These are phyloP conservation scores for Drosophila gaucha DNA, from an alignment of 2,888 invertebrate genomes.

Conservation along the genomic window DNA sequence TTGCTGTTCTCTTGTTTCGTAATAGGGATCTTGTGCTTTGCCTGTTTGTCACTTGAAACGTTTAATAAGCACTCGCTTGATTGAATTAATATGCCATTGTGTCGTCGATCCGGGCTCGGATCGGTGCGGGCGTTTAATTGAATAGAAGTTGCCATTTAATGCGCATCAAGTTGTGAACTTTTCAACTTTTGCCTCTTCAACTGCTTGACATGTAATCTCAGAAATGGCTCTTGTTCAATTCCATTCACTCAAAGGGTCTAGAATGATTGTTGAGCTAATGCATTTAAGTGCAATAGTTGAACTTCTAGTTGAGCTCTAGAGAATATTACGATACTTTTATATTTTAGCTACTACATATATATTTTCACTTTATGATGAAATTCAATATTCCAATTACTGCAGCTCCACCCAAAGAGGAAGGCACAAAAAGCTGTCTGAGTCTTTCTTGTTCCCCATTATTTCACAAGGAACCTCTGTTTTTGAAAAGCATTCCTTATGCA, in stretches of 20 bases:
- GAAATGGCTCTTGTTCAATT: constrained; percentile 6
- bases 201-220: constrained; percentile 37
- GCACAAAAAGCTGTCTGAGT: not conserved
- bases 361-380: constrained; percentile 66
- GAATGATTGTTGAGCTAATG: too few species aligned
- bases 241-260: too few species aligned
- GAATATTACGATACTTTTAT: too few species aligned
- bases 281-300: too few species aligned
- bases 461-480: constrained; percentile 17
- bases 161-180: constrained; percentile 63
- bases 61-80: constrained; percentile 75
- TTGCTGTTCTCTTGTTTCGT: constrained; percentile 32
- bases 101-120: constrained; percentile 33
- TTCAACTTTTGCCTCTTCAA: constrained; percentile 62
- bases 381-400: constrained; percentile 26
- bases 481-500: constrained; percentile 20
- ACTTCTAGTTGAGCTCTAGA: not conserved
- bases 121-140: constrained; percentile 55
- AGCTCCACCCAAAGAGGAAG: constrained; percentile 1
- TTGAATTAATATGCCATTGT: constrained; percentile 71
- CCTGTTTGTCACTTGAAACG: constrained; percentile 66
- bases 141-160: constrained; percentile 65
- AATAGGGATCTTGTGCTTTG: constrained; percentile 39
- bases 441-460: not conserved
- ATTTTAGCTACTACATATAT: too few species aligned